Base-by-base conservation (phyloP, 37 sponge, comb jelly and placozoan genomes). In the Hexactinellida sp. region DNA sequence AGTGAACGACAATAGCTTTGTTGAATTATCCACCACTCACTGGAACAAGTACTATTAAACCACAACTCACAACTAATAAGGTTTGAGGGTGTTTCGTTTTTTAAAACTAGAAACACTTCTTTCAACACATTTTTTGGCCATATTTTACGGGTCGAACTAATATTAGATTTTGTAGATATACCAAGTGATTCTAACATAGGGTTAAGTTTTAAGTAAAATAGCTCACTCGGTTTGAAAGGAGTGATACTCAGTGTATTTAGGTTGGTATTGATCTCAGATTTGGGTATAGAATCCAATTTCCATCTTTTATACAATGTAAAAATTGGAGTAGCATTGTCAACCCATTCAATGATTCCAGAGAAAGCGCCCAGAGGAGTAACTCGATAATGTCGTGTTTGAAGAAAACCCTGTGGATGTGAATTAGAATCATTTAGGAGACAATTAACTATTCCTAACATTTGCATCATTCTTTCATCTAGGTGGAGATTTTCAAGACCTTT, bases 261-360 rank as follows among this genome's bases (percentile, higher is more conserved):
- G 16, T 47, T 47, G n/a, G n/a, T n/a, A n/a, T n/a, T n/a, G n/a
- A n/a, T n/a, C n/a, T n/a, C n/a, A n/a, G n/a, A n/a, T n/a, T n/a
- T n/a, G n/a, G n/a, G n/a, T n/a, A n/a, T n/a, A n/a, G n/a, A n/a
- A n/a, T n/a, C n/a, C 9, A 47, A 16, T 47, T 47, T 9, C 96
- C 99, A 98, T 3, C 99, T 47, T 85, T 98, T 47, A 16, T 47
- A 47, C 52, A 47, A 47, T 19, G 94, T 92, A 91, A 95, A 98
- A 37, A 98, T 89, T 13, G 99, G 96, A 24, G 99, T 95, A 30
- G 92, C 94, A 38, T 83, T 54, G 82, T 95, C 92, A 38, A 98
- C 94, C 99, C 99, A 98, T 86, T 98, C 93, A 85, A 98, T 94
- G 36, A 98, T 92, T 24, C 99, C 99, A 24, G 99, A 98, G 38